Evolutionary conservation across 2,888 invertebrate species (phyloP).

Genomic region (Lochmaea capreae): DNA sequence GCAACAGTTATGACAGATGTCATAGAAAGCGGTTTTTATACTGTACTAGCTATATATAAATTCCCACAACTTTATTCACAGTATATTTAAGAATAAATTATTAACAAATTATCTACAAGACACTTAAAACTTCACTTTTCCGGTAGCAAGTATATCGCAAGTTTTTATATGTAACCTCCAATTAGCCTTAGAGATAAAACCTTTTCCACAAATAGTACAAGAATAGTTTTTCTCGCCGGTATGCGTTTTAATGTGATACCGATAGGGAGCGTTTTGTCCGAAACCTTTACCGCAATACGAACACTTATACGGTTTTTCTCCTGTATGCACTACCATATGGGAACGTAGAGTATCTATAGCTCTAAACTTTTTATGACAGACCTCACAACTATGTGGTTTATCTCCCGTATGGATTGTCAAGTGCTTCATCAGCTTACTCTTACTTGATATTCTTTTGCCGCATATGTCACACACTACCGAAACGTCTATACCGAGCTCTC

Average conservation of each 20-base stretch:
- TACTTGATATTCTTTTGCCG: constrained; percentile 57
- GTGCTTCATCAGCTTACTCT: constrained; percentile 60
- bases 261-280: constrained; percentile 70
- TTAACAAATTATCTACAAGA: neutral
- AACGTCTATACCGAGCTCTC: constrained; percentile 38
- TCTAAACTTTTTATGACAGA: constrained; percentile 67
- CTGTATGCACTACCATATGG: constrained; percentile 55
- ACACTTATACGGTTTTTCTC: constrained; percentile 54
- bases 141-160: constrained; percentile 45
- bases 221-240: constrained; percentile 70
- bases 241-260: constrained; percentile 72
- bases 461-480: constrained; percentile 62
- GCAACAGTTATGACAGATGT: no score
- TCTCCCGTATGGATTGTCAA: constrained; percentile 68
- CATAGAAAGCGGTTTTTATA: no score
- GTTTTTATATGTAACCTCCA: constrained; percentile 52
- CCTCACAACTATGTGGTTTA: constrained; percentile 62
- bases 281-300: constrained; percentile 53
- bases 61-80: neutral
- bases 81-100: neutral
- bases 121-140: constrained; percentile 23
- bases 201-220: constrained; percentile 43
- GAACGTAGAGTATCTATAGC: constrained; percentile 69
- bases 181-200: constrained; percentile 42
- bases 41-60: no score